Evolutionary conservation across 2,888 invertebrate genomes (phyloP).

Genomic region (Ypsolopha scabrella): DNA sequence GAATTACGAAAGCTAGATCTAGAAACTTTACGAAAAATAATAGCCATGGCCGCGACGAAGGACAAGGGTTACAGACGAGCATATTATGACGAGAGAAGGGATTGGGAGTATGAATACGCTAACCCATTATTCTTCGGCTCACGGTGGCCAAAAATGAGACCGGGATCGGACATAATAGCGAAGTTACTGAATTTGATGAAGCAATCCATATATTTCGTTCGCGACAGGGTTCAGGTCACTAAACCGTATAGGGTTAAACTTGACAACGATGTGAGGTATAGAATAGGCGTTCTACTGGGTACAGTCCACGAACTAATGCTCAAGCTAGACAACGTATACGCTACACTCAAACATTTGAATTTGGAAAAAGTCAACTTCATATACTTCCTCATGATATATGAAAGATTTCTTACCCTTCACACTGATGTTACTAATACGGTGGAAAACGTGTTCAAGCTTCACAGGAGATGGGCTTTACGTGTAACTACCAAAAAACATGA

Average conservation of each 20-base stretch:
- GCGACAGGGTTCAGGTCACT: slow-evolving; percentile 18
- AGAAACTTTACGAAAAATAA: too few species aligned
- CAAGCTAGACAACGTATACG: slow-evolving; percentile 22
- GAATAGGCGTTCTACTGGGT: slow-evolving; percentile 22
- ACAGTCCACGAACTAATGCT: slow-evolving; percentile 16
- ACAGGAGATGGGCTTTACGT: not conserved
- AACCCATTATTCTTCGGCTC: too few species aligned
- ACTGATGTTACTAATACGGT: slow-evolving; percentile 16
- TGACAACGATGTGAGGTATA: slow-evolving; percentile 8
- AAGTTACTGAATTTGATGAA: slow-evolving; percentile 20
- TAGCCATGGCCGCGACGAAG: too few species aligned
- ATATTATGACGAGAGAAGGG: too few species aligned
- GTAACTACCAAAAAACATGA: too few species aligned
- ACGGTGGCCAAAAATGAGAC: too few species aligned
- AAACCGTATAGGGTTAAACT: slow-evolving; percentile 13
- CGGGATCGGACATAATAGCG: slow-evolving; percentile 4
- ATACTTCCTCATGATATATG: slow-evolving; percentile 26
- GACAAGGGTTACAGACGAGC: too few species aligned
- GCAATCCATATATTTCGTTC: slow-evolving; percentile 23
- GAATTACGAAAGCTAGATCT: too few species aligned
- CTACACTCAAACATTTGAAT: slow-evolving; percentile 11
- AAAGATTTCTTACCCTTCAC: slow-evolving; percentile 20
- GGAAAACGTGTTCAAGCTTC: slow-evolving; percentile 15
- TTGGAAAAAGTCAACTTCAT: slow-evolving; percentile 13
- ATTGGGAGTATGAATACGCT: too few species aligned